Evolutionary conservation across 1,140 invertebrate genomes (phyloP), one percentile per base, ranked within the genome.

Genomic region (Brachionus plicatilis): DNA sequence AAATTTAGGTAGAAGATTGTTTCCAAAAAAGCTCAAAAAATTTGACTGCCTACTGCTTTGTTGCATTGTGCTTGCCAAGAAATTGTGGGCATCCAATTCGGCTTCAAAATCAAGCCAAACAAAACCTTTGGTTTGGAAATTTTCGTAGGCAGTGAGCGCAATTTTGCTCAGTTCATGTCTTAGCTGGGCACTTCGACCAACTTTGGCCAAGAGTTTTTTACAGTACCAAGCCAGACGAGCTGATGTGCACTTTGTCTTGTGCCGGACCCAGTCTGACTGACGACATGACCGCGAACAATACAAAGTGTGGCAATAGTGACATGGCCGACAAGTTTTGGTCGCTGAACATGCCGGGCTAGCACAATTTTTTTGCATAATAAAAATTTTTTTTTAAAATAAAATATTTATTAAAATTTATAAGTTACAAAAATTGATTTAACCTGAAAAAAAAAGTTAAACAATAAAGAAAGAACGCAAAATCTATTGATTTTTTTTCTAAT

Each of bases 101-200:
- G 20, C 65, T 1, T 65, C 53, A n/a, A 82, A 82, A 82, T 82
- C 79, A 37, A 82, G 79, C 79, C 79, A 82, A 29, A 82, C 79
- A 65, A 82, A 82, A 3, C 79, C 79, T 60, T 47, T 29, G 11
- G 72, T 47, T 11, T 76, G 8, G 50, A 76, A 76, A 37, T 65
- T 82, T 33, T 60, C 33, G 20, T 41, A 66, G 12, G 50, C 79
- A 24, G 79, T 43, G 7, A 17, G 53, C 6, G 53, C 65, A 20
- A 82, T 60, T 60, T 82, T 82, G 53, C 79, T 82, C 14, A 82
- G 33, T 14, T 82, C 79, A 45, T 65, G 53, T 66, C 79, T 60
- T 3, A 82, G 53, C 14, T 65, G 20, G 1, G 12, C n/a, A 12
- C 33, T 82, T 29, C 79, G 50, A 12, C 79, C 79, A 65, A 82